Conservation (phyloP, 92 coral and sea anemone genomes). For the Porites cylindrica region DNA sequence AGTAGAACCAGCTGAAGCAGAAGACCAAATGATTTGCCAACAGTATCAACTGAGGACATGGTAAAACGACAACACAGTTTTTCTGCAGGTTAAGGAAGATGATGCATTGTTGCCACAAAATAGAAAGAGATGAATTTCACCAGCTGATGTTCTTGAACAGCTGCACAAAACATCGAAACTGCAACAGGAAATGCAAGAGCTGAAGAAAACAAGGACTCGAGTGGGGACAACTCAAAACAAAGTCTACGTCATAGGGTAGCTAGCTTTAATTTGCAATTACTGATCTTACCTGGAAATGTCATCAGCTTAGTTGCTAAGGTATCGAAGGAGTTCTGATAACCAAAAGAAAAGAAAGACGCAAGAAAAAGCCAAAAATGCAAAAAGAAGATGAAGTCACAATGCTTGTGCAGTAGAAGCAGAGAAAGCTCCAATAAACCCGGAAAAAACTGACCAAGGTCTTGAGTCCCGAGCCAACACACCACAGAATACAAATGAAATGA, state of each 20-base stretch:
- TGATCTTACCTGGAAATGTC: conserved; percentile 3
- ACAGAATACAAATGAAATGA: not conserved
- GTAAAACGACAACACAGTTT: conserved; percentile 5
- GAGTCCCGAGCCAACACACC: not conserved
- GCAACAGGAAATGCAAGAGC: no score
- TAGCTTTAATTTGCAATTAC: no score
- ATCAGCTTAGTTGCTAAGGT: conserved; percentile 11
- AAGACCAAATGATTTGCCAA: conserved; percentile 16
- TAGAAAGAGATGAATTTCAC: no score
- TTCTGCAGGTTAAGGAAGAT: conserved; percentile 2
- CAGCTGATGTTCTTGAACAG: no score
- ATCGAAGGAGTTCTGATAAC: conserved; percentile 29
- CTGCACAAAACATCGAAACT: no score
- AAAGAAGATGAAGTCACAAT: conserved; percentile 27
- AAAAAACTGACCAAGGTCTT: not conserved
- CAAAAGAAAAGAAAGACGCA: conserved; percentile 20
- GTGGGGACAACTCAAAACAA: no score
- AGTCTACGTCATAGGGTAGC: no score
- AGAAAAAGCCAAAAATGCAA: not conserved
- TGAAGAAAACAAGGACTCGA: no score
- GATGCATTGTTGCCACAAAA: no score
- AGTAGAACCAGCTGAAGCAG: conserved; percentile 7
- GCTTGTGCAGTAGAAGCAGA: not conserved
- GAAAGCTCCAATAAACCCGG: not conserved
- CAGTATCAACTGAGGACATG: conserved; percentile 1